These are phyloP conservation scores for Tokudaia muenninki DNA, from an alignment of 2,797 vertebrate species.

Conservation along the genomic window DNA sequence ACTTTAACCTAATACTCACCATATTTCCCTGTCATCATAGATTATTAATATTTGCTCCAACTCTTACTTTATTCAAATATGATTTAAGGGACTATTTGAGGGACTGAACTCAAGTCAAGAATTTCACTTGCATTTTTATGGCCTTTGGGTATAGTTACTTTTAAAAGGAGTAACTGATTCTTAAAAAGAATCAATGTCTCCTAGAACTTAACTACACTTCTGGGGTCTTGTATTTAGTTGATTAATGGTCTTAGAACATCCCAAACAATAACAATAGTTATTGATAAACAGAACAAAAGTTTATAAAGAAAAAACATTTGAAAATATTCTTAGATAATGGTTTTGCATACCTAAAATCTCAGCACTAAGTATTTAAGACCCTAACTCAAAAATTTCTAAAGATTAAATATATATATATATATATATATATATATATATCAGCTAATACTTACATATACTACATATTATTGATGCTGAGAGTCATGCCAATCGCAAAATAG, in stretches of 20 bases:
- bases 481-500: not conserved
- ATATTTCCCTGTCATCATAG: slow-evolving; percentile 9
- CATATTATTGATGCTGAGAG: not conserved
- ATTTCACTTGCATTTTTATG: slow-evolving; percentile 6
- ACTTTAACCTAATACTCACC: slow-evolving; percentile 24
- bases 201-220: slow-evolving; percentile 5
- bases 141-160: not conserved
- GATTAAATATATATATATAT: not conserved
- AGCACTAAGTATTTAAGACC: not conserved
- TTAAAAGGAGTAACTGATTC: not conserved
- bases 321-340: not conserved
- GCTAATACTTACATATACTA: not conserved
- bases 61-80: not conserved
- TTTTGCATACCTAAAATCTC: not conserved
- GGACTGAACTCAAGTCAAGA: not conserved
- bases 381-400: not conserved
- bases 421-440: not conserved
- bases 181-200: slow-evolving; percentile 47
- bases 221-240: not conserved
- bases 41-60: slow-evolving; percentile 51
- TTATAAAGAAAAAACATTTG: slow-evolving; percentile 15
- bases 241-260: slow-evolving; percentile 14
- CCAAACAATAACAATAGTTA: not conserved
- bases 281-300: slow-evolving; percentile 34
- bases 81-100: slow-evolving; percentile 34